A percentile compares a stretch with the other conserved stretches of the same genome.
Evolutionary conservation across 2,888 invertebrate genomes (phyloP).

Genomic region (Epiblema foenella): DNA sequence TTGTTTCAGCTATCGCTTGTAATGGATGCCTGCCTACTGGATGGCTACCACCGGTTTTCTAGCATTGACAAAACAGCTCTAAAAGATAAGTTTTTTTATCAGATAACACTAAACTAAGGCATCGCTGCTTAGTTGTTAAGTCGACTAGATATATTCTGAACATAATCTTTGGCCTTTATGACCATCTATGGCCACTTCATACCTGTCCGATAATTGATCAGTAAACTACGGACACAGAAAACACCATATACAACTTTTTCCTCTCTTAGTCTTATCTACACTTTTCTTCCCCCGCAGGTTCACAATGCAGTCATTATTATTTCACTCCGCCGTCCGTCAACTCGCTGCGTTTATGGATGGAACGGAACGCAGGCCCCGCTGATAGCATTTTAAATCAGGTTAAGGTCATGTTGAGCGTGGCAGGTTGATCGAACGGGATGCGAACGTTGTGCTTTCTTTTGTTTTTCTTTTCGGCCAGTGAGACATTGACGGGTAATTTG

Average conservation of each 20-base stretch:
- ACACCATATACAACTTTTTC: background rate
- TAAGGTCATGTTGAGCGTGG: constrained; percentile 71
- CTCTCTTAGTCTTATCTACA: constrained; percentile 56
- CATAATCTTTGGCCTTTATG: no score
- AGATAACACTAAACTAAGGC: no score
- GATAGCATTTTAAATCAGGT: constrained; percentile 80
- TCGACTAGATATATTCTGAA: no score
- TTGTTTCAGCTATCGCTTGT: no score
- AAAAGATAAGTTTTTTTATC: no score
- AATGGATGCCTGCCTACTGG: no score
- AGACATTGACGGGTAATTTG: constrained; percentile 12
- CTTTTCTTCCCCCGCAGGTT: constrained; percentile 52
- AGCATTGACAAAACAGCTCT: no score
- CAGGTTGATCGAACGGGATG: constrained; percentile 40
- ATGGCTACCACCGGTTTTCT: no score
- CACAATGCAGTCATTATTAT: constrained; percentile 83
- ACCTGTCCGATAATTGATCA: background rate
- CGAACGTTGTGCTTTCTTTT: constrained; percentile 23
- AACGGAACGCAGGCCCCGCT: constrained; percentile 48
- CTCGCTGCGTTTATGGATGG: constrained; percentile 71
- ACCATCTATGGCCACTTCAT: background rate
- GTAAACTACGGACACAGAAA: background rate
- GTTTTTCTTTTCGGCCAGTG: constrained; percentile 21
- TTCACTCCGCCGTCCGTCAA: constrained; percentile 78
- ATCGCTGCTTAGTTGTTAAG: no score